Evolutionary conservation across 2,888 invertebrate genomes (phyloP).

Genomic region (Drosophila setosimentum): DNA sequence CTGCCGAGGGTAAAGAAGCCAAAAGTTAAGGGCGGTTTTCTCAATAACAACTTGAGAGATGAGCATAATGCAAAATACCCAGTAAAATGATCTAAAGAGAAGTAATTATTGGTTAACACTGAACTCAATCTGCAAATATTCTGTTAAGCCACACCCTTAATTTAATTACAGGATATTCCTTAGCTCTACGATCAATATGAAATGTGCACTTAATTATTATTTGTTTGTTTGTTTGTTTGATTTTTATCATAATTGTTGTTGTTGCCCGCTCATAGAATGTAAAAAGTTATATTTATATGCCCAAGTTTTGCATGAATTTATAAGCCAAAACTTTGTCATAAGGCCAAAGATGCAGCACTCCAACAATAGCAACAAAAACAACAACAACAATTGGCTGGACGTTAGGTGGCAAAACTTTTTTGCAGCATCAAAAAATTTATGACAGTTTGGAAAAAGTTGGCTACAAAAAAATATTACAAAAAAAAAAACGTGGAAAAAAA

Average conservation of each 20-base stretch:
- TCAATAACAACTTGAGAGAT: background rate
- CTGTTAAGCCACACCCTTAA: background rate
- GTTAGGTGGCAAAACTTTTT: conserved; percentile 55
- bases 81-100: background rate
- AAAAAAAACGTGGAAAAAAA: conserved; percentile 5
- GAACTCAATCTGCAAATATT: background rate
- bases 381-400: conserved; percentile 14
- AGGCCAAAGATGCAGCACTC: conserved; percentile 47
- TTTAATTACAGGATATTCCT: conserved; percentile 8
- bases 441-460: conserved; percentile 76
- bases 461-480: conserved; percentile 41
- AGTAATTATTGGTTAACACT: background rate
- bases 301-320: conserved; percentile 82
- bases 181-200: background rate
- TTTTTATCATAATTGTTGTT: conserved; percentile 36
- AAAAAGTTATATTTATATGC: conserved; percentile 75
- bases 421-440: conserved; percentile 79
- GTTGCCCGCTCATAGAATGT: conserved; percentile 40
- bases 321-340: conserved; percentile 74
- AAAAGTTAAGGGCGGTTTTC: conserved; percentile 43
- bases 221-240: conserved; percentile 37
- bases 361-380: conserved; percentile 23
- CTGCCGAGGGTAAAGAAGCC: conserved; percentile 8
- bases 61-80: conserved; percentile 6
- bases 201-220: conserved; percentile 48